Conservation (phyloP, 2,113 vertebrate genomes). For the Glaucidium brasilianum region DNA sequence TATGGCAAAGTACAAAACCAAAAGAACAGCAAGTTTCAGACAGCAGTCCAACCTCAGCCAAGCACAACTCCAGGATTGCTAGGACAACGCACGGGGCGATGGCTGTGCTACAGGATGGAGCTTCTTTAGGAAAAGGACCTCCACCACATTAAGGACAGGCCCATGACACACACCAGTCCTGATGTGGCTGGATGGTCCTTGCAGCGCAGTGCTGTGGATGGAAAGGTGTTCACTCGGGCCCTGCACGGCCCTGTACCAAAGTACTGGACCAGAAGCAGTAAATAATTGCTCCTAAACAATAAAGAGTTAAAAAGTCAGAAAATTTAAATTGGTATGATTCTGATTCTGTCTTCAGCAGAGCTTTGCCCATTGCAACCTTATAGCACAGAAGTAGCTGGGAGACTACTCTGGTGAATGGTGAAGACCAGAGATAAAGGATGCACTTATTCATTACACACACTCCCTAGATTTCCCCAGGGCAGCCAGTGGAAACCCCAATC, state of each 20-base stretch:
- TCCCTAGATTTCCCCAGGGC: neutral
- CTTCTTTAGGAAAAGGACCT: neutral
- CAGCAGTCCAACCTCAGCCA: neutral
- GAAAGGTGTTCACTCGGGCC: neutral
- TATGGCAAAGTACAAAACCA: neutral
- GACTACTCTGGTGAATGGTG: neutral
- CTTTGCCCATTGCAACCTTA: neutral
- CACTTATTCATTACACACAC: neutral
- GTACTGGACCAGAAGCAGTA: neutral
- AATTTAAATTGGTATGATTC: neutral
- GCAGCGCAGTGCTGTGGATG: too few species aligned
- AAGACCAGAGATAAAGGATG: neutral
- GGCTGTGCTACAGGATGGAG: neutral
- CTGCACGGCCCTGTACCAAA: neutral
- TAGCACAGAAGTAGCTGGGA: neutral
- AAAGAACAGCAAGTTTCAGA: neutral
- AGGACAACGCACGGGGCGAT: neutral
- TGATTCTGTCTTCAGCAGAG: neutral
- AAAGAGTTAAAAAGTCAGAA: neutral
- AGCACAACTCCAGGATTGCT: neutral
- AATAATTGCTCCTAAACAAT: neutral
- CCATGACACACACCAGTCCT: neutral
- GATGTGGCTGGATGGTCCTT: neutral
- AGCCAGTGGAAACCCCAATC: neutral
- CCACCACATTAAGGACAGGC: rapidly evolving